phyloP scores from a whole-genome alignment of 2,888 invertebrate species.

The Polydrusus cervinus region DNA sequence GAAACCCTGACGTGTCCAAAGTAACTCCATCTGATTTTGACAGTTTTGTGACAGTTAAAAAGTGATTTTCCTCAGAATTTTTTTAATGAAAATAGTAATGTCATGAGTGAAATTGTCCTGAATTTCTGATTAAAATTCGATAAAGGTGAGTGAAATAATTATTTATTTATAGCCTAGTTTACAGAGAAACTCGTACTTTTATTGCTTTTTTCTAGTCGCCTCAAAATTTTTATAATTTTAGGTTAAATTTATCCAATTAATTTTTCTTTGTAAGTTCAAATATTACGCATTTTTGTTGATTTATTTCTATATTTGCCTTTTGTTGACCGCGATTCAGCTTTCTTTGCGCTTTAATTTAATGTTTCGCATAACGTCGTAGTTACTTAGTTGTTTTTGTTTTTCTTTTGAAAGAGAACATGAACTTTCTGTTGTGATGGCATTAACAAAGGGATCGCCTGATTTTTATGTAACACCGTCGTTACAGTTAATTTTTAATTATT shows the following conservation, averaged over 20 bases:
- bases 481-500: background rate
- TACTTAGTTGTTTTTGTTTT: constrained; percentile 8
- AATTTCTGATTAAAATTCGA: constrained; percentile 46
- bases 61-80: constrained; percentile 7
- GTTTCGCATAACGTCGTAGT: constrained; percentile 18
- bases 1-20: constrained; percentile 17
- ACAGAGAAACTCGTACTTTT: constrained; percentile 33
- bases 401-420: background rate
- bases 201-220: constrained; percentile 26
- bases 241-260: constrained; percentile 20
- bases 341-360: constrained; percentile 29
- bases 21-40: constrained; percentile 30
- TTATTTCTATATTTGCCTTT: constrained; percentile 32
- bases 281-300: constrained; percentile 19
- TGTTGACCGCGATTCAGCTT: constrained; percentile 22
- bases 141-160: constrained; percentile 49
- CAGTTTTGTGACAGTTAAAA: constrained; percentile 8
- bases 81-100: constrained; percentile 37
- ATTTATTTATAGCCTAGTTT: constrained; percentile 20
- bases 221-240: constrained; percentile 18
- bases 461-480: constrained; percentile 18
- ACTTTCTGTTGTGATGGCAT: background rate
- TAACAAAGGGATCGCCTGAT: constrained; percentile 10
- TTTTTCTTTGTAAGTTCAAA: constrained; percentile 18
- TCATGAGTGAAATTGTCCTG: constrained; percentile 43